Base-by-base conservation (phyloP, 2,113 vertebrate species). In the Toxotes chatareus region DNA sequence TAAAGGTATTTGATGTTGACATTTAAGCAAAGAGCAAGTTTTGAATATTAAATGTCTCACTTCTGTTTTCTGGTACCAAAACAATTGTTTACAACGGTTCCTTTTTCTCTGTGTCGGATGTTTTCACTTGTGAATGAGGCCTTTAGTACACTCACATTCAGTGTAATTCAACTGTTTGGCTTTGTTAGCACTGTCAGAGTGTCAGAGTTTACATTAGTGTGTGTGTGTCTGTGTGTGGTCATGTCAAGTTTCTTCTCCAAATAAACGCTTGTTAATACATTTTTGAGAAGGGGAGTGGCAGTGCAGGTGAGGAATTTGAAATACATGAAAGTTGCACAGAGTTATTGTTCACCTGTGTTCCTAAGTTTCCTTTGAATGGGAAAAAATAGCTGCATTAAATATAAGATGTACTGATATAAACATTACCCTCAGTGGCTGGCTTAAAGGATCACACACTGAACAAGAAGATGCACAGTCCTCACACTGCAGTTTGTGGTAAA, bases 1-100 rank as follows among this genome's bases (percentile, higher is more conserved):
- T 66, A 32, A 70, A 68, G 17, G 64, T 70, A 63, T 80, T 86
- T 83, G 62, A 85, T 83, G 78, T 56, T 93, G 81, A 83, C 76
- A 86, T 90, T 88, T 84, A 83, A 49, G 86, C 21, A 86, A 89
- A 83, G 77, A 86, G 76, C 73, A 82, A 11, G 0, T 32, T 86
- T 76, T 83, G 23, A 84, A 84, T 85, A 83, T 72, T 55, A 67
- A 86, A 80, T 59, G 80, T 71, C 21, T 76, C 64, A 19, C 31
- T 56, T n/a, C 13, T 79, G 34, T 61, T 77, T 80, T 80, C 56
- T 73, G 40, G 69, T 44, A 78, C 42, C 32, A 51, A 82, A 72
- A 68, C 49, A 68, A 62, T 32, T 65, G 64, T 82, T 80, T 72
- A 42, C 7, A 56, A 74, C 62, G 34, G 47, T 60, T 59, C 38